A percentile compares a stretch with the other conserved stretches of the same genome.
Conservation (phyloP, 2,797 vertebrate genomes). For the Halcyon badia region DNA sequence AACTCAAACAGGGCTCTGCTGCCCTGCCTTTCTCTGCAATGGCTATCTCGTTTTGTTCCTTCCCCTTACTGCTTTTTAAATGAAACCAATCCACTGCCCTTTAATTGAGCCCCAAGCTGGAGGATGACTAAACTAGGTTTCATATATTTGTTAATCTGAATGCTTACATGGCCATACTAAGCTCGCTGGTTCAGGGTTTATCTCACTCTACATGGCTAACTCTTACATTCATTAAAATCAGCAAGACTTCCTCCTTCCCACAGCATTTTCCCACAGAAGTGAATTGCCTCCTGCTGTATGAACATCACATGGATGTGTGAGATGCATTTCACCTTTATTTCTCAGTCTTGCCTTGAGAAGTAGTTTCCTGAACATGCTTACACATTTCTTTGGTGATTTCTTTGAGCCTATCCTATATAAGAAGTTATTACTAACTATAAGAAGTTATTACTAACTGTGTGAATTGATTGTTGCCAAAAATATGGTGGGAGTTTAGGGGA, state of each 20-base stretch:
- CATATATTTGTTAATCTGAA: not conserved
- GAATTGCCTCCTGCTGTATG: not conserved
- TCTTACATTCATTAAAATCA: not conserved
- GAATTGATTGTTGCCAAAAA: not conserved
- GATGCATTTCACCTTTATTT: not conserved
- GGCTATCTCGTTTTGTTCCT: not conserved
- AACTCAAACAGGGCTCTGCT: not conserved
- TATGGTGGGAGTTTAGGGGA: not conserved
- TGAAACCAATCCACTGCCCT: not conserved
- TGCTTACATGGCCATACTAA: not conserved
- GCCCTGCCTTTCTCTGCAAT: not conserved
- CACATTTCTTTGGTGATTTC: not conserved
- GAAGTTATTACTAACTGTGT: not conserved
- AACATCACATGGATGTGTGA: not conserved
- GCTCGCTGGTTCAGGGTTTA: not conserved
- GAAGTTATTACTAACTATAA: not conserved
- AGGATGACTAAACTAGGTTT: not conserved
- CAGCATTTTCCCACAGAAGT: not conserved
- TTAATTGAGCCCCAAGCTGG: not conserved
- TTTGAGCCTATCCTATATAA: not conserved
- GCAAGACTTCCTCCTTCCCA: not conserved
- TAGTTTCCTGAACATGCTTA: not conserved
- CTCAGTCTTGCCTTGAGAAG: not conserved
- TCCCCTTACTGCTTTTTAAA: not conserved
- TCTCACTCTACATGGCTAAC: not conserved